These are phyloP conservation scores for Blennius ocellaris DNA, from an alignment of 2,113 vertebrate genomes.

Conservation along the genomic window DNA sequence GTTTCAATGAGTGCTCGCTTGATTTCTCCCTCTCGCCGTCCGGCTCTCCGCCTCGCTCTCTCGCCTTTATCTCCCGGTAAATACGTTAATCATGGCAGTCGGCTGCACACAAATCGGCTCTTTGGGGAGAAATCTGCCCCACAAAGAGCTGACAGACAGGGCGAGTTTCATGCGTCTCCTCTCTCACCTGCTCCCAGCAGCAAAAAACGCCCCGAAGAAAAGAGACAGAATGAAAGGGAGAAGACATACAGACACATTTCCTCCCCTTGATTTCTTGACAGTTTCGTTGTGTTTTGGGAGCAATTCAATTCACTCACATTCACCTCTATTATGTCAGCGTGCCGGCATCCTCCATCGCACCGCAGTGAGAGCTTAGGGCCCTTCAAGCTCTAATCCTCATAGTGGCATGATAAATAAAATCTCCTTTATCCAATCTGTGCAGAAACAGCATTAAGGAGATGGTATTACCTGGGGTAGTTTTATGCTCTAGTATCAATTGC, in stretches of 20 bases:
- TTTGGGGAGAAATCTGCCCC: constrained; percentile 20
- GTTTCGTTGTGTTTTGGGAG: constrained; percentile 3
- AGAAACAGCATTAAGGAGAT: constrained; percentile 4
- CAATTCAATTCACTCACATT: constrained; percentile 1
- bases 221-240: constrained; percentile 1
- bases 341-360: constrained; percentile 2
- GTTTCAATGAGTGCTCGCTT: constrained; percentile 38
- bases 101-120: constrained; percentile 6
- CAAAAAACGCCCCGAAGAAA: background rate
- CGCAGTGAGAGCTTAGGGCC: constrained; percentile 10
- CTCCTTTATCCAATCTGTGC: constrained; percentile 24
- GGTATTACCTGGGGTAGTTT: constrained; percentile 10
- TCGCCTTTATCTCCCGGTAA: constrained; percentile 39
- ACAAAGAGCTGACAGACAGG: constrained; percentile 34
- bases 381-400: constrained; percentile 19
- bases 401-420: constrained; percentile 5
- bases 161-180: constrained; percentile 19
- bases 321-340: background rate
- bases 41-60: background rate
- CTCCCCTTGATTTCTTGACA: constrained; percentile 24
- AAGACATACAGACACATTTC: background rate
- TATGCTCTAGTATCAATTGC: background rate
- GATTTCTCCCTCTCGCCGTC: constrained; percentile 28
- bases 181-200: constrained; percentile 26
- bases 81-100: constrained; percentile 45